These are phyloP conservation scores for Abscondita cerata DNA, from an alignment of 2,888 invertebrate species.

Conservation along the genomic window DNA sequence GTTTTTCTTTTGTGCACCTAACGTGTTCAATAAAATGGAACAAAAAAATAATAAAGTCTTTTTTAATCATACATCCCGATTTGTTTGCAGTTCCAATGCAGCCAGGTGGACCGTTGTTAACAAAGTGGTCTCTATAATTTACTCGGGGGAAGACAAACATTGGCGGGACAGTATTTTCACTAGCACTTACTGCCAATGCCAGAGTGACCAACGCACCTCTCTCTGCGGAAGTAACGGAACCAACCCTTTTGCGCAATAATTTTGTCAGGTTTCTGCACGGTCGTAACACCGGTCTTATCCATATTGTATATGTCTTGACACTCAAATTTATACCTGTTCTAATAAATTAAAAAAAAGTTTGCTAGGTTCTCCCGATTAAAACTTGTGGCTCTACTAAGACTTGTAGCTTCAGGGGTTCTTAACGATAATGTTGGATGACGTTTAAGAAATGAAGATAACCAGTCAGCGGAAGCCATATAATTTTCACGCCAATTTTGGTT, in stretches of 20 bases:
- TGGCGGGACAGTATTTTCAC: background rate
- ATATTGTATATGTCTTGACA: slow-evolving; percentile 51
- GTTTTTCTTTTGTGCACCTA: background rate
- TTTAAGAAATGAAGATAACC: slow-evolving; percentile 43
- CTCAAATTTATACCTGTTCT: slow-evolving; percentile 3
- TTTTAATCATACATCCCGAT: background rate
- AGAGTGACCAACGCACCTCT: background rate
- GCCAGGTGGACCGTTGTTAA: background rate
- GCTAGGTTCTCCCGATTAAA: slow-evolving; percentile 43
- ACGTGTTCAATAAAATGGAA: background rate
- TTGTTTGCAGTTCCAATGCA: too few species aligned
- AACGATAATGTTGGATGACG: slow-evolving; percentile 39
- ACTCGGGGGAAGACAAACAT: background rate
- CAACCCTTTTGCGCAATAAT: slow-evolving; percentile 45
- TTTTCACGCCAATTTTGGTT: slow-evolving; percentile 37
- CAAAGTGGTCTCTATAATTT: too few species aligned
- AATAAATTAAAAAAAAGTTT: background rate
- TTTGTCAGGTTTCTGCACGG: slow-evolving; percentile 51
- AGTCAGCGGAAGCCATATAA: slow-evolving; percentile 42
- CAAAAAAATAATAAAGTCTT: background rate
- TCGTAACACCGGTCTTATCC: slow-evolving; percentile 53
- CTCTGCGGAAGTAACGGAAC: background rate
- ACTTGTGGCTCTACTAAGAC: slow-evolving; percentile 41
- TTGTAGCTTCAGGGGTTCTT: slow-evolving; percentile 44
- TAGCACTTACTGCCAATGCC: background rate